Conservation (phyloP, 1,140 invertebrate genomes). For the Drosophila bifasciata region DNA sequence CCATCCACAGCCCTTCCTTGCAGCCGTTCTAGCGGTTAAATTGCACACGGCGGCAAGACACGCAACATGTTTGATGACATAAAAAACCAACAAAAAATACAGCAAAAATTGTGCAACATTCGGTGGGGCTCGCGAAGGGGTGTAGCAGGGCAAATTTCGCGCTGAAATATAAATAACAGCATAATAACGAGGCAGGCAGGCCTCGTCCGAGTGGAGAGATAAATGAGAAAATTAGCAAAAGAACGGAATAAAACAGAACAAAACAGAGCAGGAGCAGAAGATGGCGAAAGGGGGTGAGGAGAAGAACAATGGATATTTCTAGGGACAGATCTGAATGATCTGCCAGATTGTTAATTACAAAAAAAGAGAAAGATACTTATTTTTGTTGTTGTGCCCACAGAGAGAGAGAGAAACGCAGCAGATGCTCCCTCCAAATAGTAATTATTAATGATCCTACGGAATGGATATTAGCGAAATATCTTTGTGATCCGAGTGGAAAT, state of each 20-base stretch:
- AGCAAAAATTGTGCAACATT: constrained; percentile 52
- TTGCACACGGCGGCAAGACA: constrained; percentile 72
- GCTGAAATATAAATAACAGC: constrained; percentile 68
- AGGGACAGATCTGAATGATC: neutral
- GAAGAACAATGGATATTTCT: constrained; percentile 20
- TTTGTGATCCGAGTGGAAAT: too few relatives aligned
- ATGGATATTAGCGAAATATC: too few relatives aligned
- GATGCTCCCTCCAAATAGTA: too few relatives aligned
- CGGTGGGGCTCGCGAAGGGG: constrained; percentile 12
- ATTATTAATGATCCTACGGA: too few relatives aligned
- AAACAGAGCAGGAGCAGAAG: too few relatives aligned
- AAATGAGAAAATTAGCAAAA: constrained; percentile 23
- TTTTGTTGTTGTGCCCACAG: too few relatives aligned
- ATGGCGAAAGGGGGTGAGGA: neutral
- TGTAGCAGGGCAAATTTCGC: constrained; percentile 24
- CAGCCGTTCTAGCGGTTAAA: constrained; percentile 50
- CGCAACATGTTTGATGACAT: constrained; percentile 77
- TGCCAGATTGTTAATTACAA: neutral
- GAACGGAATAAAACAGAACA: neutral
- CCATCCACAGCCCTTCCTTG: constrained; percentile 21
- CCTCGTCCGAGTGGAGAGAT: constrained; percentile 31
- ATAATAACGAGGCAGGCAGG: constrained; percentile 59
- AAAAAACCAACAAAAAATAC: constrained; percentile 37
- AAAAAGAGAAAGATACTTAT: too few relatives aligned
- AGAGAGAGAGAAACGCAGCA: too few relatives aligned